phyloP scores from a whole-genome alignment of 2,888 invertebrate species.

The Alentia gelatinosa region DNA sequence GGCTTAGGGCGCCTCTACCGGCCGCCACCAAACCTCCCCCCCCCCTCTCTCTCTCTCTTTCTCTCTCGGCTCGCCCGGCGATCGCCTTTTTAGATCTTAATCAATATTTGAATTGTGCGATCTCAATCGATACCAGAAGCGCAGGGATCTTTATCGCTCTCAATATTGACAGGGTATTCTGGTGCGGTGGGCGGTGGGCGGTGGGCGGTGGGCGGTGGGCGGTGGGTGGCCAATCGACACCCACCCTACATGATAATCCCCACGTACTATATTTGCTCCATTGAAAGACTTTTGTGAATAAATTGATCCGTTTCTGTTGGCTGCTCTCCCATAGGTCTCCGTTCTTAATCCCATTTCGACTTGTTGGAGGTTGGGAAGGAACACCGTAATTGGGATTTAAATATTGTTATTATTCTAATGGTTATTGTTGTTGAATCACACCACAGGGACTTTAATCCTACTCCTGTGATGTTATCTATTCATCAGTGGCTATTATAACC shows the following conservation, averaged over 20 bases:
- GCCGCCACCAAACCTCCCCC: neutral
- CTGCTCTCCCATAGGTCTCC: neutral
- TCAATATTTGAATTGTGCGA: neutral
- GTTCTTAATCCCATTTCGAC: neutral
- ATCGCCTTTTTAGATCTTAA: neutral
- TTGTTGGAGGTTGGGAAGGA: too few species aligned
- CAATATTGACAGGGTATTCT: neutral
- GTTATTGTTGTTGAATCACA: too few species aligned
- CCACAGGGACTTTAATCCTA: too few species aligned
- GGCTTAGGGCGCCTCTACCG: neutral
- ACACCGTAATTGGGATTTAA: too few species aligned
- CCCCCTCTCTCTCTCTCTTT: neutral
- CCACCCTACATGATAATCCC: neutral
- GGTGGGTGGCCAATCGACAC: neutral
- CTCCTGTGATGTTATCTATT: too few species aligned
- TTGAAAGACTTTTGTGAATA: slow-evolving; percentile 13
- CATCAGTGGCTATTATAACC: too few species aligned
- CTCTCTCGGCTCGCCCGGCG: too few species aligned
- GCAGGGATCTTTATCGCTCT: neutral
- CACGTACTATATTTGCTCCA: slow-evolving; percentile 13
- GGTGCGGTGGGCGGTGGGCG: neutral
- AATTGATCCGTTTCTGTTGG: neutral
- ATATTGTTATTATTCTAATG: too few species aligned
- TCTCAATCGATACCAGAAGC: neutral
- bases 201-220: too few species aligned